phyloP scores from a whole-genome alignment of 2,797 vertebrate species.

The Caiman crocodilus region DNA sequence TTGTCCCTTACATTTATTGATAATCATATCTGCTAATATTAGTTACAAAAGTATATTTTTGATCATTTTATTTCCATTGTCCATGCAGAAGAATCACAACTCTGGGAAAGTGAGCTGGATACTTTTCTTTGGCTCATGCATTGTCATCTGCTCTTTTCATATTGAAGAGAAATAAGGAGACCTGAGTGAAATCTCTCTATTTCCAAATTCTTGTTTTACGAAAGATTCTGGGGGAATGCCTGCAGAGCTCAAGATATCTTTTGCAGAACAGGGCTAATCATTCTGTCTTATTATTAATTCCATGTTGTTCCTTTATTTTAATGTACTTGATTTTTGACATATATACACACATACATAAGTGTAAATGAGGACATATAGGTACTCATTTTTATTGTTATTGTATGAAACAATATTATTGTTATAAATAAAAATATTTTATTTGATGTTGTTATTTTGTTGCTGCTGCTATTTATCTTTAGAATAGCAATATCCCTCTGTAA shows the following conservation, averaged over 20 bases:
- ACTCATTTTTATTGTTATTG: background rate
- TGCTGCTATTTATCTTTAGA: background rate
- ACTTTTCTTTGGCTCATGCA: background rate
- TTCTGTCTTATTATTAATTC: background rate
- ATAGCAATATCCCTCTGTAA: background rate
- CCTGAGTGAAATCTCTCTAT: background rate
- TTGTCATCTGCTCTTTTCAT: background rate
- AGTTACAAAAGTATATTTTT: conserved; percentile 22
- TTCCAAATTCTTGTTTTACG: background rate
- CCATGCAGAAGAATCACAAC: background rate
- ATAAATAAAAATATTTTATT: background rate
- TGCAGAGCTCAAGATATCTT: background rate
- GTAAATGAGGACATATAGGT: background rate
- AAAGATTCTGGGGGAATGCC: background rate
- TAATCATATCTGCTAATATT: conserved; percentile 38
- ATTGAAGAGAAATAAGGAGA: background rate
- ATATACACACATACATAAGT: background rate
- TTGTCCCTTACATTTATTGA: conserved; percentile 24
- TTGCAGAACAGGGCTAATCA: background rate
- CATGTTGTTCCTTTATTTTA: background rate
- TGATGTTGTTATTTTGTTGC: background rate
- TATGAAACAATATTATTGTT: background rate
- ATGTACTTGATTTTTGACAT: too few species aligned
- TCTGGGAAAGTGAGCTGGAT: background rate
- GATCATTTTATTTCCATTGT: background rate